phyloP scores from a whole-genome alignment of 2,888 invertebrate genomes.

The Himalopsyche anomala region DNA sequence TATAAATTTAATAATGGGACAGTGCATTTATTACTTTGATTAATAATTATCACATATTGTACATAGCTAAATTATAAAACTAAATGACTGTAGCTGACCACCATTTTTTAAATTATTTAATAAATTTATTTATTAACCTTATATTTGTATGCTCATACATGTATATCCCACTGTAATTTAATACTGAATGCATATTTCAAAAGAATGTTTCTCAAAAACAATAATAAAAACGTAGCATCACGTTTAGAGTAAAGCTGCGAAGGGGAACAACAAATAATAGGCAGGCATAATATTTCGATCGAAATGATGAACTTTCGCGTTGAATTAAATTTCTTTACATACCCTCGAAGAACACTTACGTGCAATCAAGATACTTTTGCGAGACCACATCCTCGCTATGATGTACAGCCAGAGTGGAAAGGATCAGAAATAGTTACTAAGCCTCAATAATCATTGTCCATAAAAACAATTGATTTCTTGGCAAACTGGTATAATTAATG shows the following conservation, averaged over 20 bases:
- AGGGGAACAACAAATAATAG: conserved; percentile 45
- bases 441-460: no score
- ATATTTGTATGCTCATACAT: no score
- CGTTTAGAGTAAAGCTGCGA: conserved; percentile 44
- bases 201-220: conserved; percentile 41
- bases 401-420: neutral
- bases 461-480: no score
- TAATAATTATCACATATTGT: no score
- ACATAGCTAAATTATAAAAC: no score
- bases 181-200: conserved; percentile 6
- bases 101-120: no score
- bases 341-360: conserved; percentile 28
- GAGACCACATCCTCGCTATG: neutral
- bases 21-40: no score
- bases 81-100: no score
- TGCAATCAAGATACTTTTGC: conserved; percentile 46
- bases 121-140: no score
- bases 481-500: no score
- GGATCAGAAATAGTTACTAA: no score
- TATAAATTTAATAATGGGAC: no score
- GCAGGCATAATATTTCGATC: conserved; percentile 48
- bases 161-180: neutral
- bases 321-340: conserved; percentile 48
- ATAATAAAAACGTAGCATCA: conserved; percentile 60
- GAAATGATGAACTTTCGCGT: conserved; percentile 59